Conservation (phyloP, 2,113 vertebrate species). For the Ophthalmolycus amberensis region DNA sequence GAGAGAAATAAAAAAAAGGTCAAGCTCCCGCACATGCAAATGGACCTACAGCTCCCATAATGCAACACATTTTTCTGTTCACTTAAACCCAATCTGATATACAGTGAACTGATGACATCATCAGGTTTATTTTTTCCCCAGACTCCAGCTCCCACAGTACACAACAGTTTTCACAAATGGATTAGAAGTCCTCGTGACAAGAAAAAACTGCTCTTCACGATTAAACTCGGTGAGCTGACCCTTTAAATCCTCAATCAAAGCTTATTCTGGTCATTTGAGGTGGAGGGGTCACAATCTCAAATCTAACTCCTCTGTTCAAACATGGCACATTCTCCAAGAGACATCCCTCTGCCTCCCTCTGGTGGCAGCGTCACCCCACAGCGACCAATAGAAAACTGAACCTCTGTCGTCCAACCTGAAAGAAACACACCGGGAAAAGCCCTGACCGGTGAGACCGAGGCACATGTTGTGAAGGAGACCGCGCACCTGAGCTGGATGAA, state of each 20-base stretch:
- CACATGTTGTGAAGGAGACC: not conserved
- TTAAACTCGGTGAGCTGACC: not conserved
- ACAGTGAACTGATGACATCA: not conserved
- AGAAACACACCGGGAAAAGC: not conserved
- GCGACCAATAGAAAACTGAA: not conserved
- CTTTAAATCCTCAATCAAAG: not conserved
- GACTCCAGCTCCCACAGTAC: not conserved
- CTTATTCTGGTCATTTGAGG: not conserved
- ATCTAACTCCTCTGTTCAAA: not conserved
- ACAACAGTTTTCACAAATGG: not conserved
- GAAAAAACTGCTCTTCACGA: not conserved
- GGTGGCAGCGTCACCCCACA: conserved; percentile 7
- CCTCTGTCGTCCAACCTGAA: not conserved
- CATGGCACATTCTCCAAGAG: not conserved
- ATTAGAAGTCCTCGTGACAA: not conserved
- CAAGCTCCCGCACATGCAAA: too few species aligned
- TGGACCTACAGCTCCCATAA: not conserved
- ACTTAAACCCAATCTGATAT: not conserved
- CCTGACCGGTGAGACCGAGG: not conserved
- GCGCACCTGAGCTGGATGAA: not conserved
- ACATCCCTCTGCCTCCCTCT: conserved; percentile 59
- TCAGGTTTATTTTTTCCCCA: not conserved
- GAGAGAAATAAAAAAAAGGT: too few species aligned
- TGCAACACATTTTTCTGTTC: not conserved
- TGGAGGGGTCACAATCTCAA: not conserved